phyloP scores from a whole-genome alignment of 2,888 invertebrate genomes.

The Cephus nigrinus region DNA sequence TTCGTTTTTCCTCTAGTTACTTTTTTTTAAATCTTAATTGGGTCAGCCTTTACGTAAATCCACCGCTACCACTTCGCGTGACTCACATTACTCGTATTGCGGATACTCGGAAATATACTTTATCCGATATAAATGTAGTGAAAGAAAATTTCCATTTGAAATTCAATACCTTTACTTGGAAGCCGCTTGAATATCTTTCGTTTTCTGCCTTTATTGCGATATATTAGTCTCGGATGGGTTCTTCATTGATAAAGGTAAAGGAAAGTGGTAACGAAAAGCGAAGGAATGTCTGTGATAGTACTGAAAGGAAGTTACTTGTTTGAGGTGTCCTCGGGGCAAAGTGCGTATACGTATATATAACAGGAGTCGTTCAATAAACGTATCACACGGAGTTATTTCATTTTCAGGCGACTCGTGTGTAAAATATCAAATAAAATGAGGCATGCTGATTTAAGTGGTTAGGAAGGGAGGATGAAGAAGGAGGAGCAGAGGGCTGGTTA shows the following conservation, averaged over 20 bases:
- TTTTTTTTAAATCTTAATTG: background rate
- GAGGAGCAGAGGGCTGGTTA: constrained; percentile 23
- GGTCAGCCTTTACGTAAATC: too few relatives aligned
- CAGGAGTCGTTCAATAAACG: constrained; percentile 25
- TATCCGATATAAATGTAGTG: too few relatives aligned
- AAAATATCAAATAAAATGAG: constrained; percentile 60
- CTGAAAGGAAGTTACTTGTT: constrained; percentile 2
- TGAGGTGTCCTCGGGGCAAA: constrained; percentile 8
- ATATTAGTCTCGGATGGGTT: background rate
- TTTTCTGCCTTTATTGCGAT: too few relatives aligned
- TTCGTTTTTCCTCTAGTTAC: background rate
- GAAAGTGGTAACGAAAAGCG: background rate
- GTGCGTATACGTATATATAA: too few relatives aligned
- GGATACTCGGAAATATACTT: too few relatives aligned
- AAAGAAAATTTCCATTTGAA: too few relatives aligned
- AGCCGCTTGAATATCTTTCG: too few relatives aligned
- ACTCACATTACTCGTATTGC: too few relatives aligned
- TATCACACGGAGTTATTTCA: constrained; percentile 48
- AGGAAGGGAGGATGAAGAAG: constrained; percentile 11
- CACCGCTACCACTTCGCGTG: too few relatives aligned
- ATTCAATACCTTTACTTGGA: too few relatives aligned
- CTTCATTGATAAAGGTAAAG: background rate
- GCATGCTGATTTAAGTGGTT: constrained; percentile 58
- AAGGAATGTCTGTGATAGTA: background rate
- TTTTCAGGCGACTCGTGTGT: constrained; percentile 55